Conservation (phyloP, 1,140 invertebrate genomes). For the Cyrtorhinus lividipennis region DNA sequence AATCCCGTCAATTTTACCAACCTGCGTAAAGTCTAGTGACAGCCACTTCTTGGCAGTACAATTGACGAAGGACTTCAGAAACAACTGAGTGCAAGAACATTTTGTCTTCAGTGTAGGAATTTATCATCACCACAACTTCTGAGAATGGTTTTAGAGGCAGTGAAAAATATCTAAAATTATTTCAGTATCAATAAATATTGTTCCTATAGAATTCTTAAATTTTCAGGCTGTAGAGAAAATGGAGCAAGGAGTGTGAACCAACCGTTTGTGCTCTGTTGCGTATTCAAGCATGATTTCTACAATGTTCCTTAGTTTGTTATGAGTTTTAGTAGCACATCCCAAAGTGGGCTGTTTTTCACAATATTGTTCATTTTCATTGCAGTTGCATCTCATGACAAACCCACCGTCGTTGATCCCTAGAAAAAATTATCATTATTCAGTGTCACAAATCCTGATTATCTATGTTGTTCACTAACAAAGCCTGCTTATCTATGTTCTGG, state of each 20-base stretch:
- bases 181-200: background rate
- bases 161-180: background rate
- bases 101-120: constrained; percentile 2
- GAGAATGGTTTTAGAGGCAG: background rate
- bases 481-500: too few species aligned
- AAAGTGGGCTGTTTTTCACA: background rate
- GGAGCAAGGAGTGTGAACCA: too few species aligned
- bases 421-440: too few species aligned
- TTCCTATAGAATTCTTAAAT: too few species aligned
- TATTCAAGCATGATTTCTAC: background rate
- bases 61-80: background rate
- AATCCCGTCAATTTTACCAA: too few species aligned
- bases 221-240: too few species aligned
- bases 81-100: background rate
- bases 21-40: background rate
- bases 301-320: background rate
- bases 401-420: background rate
- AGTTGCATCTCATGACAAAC: background rate
- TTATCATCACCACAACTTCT: background rate
- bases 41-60: background rate
- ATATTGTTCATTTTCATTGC: background rate
- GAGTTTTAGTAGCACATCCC: background rate
- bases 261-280: background rate
- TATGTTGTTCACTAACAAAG: too few species aligned
- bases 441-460: too few species aligned